A percentile compares a stretch with the other conserved stretches of the same genome.
phyloP scores from a whole-genome alignment of 2,797 vertebrate genomes.

The Semaprochilodus insignis region DNA sequence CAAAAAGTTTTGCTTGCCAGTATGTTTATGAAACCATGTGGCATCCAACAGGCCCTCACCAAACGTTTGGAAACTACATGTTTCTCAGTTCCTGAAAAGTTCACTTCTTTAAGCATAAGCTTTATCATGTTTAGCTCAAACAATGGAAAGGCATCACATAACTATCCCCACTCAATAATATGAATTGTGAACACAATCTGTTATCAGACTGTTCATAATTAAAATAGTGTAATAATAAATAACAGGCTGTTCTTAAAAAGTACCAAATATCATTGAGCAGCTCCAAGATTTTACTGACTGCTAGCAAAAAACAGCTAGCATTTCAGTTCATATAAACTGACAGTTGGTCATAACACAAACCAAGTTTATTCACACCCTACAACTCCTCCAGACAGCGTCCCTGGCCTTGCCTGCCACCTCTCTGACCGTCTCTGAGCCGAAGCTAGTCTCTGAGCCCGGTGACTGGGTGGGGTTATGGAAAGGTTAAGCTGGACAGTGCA shows the following conservation, averaged over 20 bases:
- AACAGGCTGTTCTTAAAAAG: background rate
- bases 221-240: no score
- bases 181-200: no score
- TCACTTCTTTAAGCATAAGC: background rate
- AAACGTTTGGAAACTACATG: background rate
- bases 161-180: no score
- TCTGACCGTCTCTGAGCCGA: slow-evolving; percentile 69
- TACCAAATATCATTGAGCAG: no score
- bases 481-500: slow-evolving; percentile 77
- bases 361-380: background rate
- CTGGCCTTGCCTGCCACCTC: slow-evolving; percentile 44
- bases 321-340: no score
- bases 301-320: background rate
- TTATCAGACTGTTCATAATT: no score
- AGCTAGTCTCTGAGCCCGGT: slow-evolving; percentile 80
- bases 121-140: background rate
- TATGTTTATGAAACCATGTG: no score
- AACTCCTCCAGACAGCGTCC: background rate
- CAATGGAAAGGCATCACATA: background rate
- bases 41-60: background rate
- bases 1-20: no score
- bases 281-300: no score
- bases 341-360: no score
- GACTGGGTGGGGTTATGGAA: slow-evolving; percentile 67
- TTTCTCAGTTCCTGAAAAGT: background rate